A percentile compares a stretch with the other conserved stretches of the same genome.
Conservation (phyloP, 2,797 vertebrate genomes). For the Astyanax mexicanus region DNA sequence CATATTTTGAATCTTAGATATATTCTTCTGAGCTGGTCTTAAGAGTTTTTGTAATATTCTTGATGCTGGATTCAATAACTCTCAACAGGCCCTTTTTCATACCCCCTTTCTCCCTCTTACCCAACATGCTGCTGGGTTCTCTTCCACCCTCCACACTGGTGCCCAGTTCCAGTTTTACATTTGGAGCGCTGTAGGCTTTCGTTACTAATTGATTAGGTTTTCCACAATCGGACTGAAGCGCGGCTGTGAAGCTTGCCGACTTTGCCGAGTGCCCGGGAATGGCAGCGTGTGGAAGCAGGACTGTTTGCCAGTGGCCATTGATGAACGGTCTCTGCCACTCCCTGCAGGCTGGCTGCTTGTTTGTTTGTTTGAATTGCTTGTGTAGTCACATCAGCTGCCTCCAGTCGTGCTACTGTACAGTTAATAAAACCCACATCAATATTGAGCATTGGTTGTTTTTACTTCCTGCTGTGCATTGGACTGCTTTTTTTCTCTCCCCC, state of each 20-base stretch:
- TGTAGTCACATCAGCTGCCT: constrained; percentile 49
- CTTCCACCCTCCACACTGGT: constrained; percentile 16
- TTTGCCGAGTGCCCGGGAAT: constrained; percentile 27
- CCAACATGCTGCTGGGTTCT: constrained; percentile 13
- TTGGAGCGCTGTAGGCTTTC: constrained; percentile 36
- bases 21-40: too few species aligned
- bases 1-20: too few species aligned
- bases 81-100: background rate
- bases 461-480: constrained; percentile 52
- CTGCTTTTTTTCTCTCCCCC: constrained; percentile 31
- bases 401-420: constrained; percentile 55
- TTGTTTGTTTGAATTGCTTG: constrained; percentile 54
- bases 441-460: constrained; percentile 47
- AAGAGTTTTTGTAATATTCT: background rate
- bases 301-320: constrained; percentile 43
- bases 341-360: constrained; percentile 48
- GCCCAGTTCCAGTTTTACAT: constrained; percentile 23
- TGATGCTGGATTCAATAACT: constrained; percentile 5
- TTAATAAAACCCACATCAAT: constrained; percentile 58
- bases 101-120: background rate
- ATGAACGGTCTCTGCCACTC: constrained; percentile 47
- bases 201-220: constrained; percentile 52
- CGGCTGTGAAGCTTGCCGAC: constrained; percentile 33
- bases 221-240: constrained; percentile 39
- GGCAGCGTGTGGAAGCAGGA: constrained; percentile 30